Evolutionary conservation across 2,888 invertebrate species (phyloP), one percentile per base, ranked within the genome.

Genomic region (Dolomedes plantarius): DNA sequence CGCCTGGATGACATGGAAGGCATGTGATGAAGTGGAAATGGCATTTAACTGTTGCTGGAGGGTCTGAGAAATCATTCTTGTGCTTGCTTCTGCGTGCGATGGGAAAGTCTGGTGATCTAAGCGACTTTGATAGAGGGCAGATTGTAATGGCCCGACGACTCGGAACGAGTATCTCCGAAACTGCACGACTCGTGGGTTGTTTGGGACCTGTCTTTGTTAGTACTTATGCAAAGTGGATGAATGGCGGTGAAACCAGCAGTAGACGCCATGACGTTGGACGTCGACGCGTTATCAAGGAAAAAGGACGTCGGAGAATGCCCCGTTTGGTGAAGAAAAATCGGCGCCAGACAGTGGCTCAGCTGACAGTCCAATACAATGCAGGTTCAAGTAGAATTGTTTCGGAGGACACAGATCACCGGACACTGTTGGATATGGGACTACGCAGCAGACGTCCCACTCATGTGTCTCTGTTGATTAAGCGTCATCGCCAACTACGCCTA

Each of bases 41-140:
- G 62, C 62, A 62, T 62, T 62, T 62, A 62, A 62, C 62, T 62
- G 62, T 27, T 62, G 62, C 62, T 62, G 62, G 62, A 62, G 62
- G 62, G n/a, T 2, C 13, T 62, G n/a, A 62, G 16, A 62, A 62
- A 62, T 62, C 19, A 62, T 62, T 23, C 19, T 62, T 62, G 6
- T 62, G 9, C 62, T 62, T 62, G 13, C 16, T 5, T 46, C 16
- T 46, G 9, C 2, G 9, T 16, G 41, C 46, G 13, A 46, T 46
- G 16, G 41, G 6, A 13, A 46, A 46, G 41, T 41, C 41, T 46
- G 41, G 16, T 9, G 9, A 46, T 46, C 16, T 46, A 46, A 46
- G 41, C 41, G 41, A 46, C 16, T 46, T 46, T 46, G 9, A 46
- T 46, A 46, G 16, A 5, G 41, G 41, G 41, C 16, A 2, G 41